These are phyloP conservation scores for Paracentrotus lividus DNA, from an alignment of 53 echinoderm and acorn worm species.

Conservation along the genomic window DNA sequence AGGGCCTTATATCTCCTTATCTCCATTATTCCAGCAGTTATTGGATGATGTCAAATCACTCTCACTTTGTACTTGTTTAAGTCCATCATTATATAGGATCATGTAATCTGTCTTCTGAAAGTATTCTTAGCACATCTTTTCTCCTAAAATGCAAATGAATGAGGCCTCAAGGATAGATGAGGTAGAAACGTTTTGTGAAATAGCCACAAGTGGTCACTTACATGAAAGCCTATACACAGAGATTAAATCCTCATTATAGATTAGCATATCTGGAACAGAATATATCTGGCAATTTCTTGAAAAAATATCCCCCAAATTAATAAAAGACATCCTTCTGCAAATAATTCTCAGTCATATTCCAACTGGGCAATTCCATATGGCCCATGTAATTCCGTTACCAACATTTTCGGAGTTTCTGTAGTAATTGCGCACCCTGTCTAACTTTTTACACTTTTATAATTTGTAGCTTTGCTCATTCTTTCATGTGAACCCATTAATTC, in stretches of 20 bases:
- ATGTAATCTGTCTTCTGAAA: neutral
- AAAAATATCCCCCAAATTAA: too few species aligned
- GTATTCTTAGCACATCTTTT: neutral
- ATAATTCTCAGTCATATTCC: neutral
- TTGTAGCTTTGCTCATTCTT: too few species aligned
- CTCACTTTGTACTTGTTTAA: neutral
- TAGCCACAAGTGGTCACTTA: neutral
- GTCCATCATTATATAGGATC: neutral
- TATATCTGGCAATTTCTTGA: neutral
- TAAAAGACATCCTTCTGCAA: neutral
- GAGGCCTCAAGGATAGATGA: neutral
- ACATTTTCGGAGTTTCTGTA: too few species aligned
- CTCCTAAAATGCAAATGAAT: neutral
- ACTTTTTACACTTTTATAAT: too few species aligned
- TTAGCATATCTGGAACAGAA: neutral
- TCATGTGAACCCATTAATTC: too few species aligned
- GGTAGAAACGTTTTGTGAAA: neutral
- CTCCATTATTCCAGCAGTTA: neutral
- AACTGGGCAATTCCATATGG: too few species aligned
- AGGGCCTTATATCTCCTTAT: neutral
- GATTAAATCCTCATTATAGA: neutral
- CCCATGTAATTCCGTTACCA: too few species aligned
- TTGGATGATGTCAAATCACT: neutral
- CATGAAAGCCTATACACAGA: neutral
- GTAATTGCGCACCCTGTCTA: too few species aligned